phyloP scores from a whole-genome alignment of 2,113 vertebrate species.

The Mungos mungo region DNA sequence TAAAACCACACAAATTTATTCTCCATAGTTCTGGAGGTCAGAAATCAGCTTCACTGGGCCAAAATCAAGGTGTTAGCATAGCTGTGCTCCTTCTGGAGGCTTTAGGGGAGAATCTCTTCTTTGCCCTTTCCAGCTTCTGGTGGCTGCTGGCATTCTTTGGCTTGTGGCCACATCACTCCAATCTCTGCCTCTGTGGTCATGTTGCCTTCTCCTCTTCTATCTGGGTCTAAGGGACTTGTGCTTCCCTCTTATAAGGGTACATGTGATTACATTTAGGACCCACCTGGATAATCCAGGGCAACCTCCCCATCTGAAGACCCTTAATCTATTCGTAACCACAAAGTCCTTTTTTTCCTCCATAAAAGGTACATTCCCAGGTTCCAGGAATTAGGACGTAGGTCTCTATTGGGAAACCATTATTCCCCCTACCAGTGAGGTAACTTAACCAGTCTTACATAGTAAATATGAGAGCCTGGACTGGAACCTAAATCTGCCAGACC shows the following conservation, averaged over 20 bases:
- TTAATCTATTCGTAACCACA: background rate
- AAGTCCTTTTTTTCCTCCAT: background rate
- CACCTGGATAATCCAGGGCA: background rate
- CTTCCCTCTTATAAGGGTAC: background rate
- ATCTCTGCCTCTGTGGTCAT: background rate
- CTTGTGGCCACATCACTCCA: background rate
- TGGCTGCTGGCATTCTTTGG: background rate
- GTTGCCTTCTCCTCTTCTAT: background rate
- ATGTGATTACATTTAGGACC: background rate
- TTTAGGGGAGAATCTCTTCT: background rate
- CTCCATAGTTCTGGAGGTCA: background rate
- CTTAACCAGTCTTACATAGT: slow-evolving; percentile 16
- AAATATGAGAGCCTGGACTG: background rate
- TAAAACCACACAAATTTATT: slow-evolving; percentile 43
- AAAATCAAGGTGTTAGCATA: background rate
- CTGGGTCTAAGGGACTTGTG: background rate
- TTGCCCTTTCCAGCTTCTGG: background rate
- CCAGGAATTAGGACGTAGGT: background rate
- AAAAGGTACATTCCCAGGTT: background rate
- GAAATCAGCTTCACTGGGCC: background rate
- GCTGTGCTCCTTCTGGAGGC: background rate
- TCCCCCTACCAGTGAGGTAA: background rate
- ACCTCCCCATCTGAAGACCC: background rate
- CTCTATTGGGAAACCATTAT: background rate
- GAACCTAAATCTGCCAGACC: background rate